These are phyloP conservation scores for Trinectes maculatus DNA, from an alignment of 2,113 vertebrate genomes.

Conservation along the genomic window DNA sequence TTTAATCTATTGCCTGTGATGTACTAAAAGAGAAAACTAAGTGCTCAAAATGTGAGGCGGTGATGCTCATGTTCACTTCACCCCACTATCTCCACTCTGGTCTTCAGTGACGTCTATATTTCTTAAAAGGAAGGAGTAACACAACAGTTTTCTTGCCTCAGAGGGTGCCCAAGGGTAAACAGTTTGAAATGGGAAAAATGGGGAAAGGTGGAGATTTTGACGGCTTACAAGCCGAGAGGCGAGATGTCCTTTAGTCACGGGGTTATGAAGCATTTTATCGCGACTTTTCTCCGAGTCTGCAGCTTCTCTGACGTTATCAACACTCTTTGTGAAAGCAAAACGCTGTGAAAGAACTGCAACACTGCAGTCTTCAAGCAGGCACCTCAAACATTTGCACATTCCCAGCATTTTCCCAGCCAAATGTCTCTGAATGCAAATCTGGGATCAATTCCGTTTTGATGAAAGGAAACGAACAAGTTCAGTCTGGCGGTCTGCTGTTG, in stretches of 20 bases:
- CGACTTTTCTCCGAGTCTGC: slow-evolving; percentile 48
- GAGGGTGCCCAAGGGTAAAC: slow-evolving; percentile 58
- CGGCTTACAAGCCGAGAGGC: slow-evolving; percentile 51
- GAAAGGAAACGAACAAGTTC: slow-evolving; percentile 51
- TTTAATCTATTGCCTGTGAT: not conserved
- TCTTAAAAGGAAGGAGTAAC: slow-evolving; percentile 11
- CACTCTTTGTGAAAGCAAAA: slow-evolving; percentile 52
- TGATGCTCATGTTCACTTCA: slow-evolving; percentile 7
- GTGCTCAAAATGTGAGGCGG: slow-evolving; percentile 7
- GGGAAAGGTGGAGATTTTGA: slow-evolving; percentile 45
- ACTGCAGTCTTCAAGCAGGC: slow-evolving; percentile 59
- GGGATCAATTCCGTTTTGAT: slow-evolving; percentile 60
- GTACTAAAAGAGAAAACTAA: slow-evolving; percentile 1
- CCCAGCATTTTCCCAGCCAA: slow-evolving; percentile 55
- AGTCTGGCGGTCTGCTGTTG: slow-evolving; percentile 61
- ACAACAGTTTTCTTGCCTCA: slow-evolving; percentile 35
- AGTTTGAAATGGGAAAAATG: slow-evolving; percentile 42
- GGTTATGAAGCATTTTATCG: slow-evolving; percentile 71
- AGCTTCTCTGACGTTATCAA: slow-evolving; percentile 68
- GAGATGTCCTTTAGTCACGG: slow-evolving; percentile 64
- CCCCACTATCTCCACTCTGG: slow-evolving; percentile 38
- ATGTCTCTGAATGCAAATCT: slow-evolving; percentile 67
- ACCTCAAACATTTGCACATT: slow-evolving; percentile 62
- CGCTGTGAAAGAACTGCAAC: slow-evolving; percentile 41
- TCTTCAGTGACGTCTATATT: slow-evolving; percentile 30